Evolutionary conservation across 2,113 vertebrate genomes (phyloP), one percentile per base, ranked within the genome.

Genomic region (Chlorocebus sabaeus): DNA sequence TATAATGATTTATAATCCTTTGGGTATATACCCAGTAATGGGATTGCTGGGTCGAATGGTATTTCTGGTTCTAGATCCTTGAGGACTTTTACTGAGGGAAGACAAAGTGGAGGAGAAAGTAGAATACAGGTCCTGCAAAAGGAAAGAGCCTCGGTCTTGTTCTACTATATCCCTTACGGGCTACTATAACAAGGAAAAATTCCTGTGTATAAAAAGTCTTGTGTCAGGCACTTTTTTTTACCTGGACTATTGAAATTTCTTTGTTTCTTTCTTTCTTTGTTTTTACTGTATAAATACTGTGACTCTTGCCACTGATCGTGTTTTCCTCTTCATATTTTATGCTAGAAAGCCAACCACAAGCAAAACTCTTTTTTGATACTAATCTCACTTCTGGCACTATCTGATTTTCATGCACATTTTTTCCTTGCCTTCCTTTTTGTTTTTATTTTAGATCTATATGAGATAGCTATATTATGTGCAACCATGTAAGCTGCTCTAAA

Each of bases 381-480:
- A n/a, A 70, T 48, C 43, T 76, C 80, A 45, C 30, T 87, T 38
- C 35, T 91, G 20, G 35, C 32, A 38, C n/a, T 25, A 30, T 76
- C 89, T 84, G 72, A 52, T 43, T 84, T 59, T 45, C 48, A 10
- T 76, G 30, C 0, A 30, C n/a, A 45, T 93, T 67, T 68, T 81
- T 93, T 55, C 35, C 70, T 92, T 85, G 79, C 5, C 8, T 75
- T 78, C 25, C n/a, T 93, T 81, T 94, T 85, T 43, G 20, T 45
- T 92, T 85, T 96, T 92, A 43, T 90, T 95, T 96, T 70, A 76
- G 81, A 91, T 72, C 48, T 67, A 2, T 75, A 32, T 40, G 73
- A 89, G 20, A 52, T 16, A 61, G 48, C 72, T 86, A 2, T 79
- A 76, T 61, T 70, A 27, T 45, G 40, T 61, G 23, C 32, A 79